These are phyloP conservation scores for Nemotelus pantherinus DNA, from an alignment of 2,888 invertebrate genomes.

Conservation along the genomic window DNA sequence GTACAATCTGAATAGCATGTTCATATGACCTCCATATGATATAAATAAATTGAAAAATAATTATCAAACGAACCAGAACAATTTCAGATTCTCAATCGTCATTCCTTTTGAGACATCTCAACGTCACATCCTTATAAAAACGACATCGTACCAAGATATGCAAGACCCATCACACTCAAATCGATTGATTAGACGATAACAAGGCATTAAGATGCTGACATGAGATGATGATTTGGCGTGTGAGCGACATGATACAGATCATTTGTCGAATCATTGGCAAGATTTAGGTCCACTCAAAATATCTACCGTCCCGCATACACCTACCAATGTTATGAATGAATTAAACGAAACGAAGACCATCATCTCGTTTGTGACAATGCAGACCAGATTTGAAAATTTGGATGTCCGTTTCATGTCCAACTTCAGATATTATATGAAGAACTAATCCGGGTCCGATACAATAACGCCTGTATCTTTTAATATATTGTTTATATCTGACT, in stretches of 20 bases:
- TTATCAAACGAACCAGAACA: too few species aligned
- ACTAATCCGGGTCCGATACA: slow-evolving; percentile 18
- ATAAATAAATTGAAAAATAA: too few species aligned
- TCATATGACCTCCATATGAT: too few species aligned
- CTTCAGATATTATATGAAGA: not conserved
- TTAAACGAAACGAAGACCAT: too few species aligned
- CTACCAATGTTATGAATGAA: not conserved
- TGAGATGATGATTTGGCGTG: slow-evolving; percentile 44
- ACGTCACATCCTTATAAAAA: too few species aligned
- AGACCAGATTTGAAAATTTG: slow-evolving; percentile 3
- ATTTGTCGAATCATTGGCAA: slow-evolving; percentile 10
- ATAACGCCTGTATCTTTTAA: slow-evolving; percentile 7
- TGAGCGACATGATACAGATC: slow-evolving; percentile 42
- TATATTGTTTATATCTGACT: slow-evolving; percentile 23
- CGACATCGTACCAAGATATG: too few species aligned
- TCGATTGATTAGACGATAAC: slow-evolving; percentile 40
- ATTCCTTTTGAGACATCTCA: too few species aligned
- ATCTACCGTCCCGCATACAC: not conserved
- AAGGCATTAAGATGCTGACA: slow-evolving; percentile 40
- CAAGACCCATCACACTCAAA: slow-evolving; percentile 12
- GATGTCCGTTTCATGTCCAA: slow-evolving; percentile 5
- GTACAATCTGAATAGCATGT: too few species aligned
- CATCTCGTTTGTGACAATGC: not conserved
- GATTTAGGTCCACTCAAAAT: not conserved
- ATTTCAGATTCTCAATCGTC: too few species aligned